These are phyloP conservation scores for Lithophane socia DNA, from an alignment of 2,888 invertebrate species.

Conservation along the genomic window DNA sequence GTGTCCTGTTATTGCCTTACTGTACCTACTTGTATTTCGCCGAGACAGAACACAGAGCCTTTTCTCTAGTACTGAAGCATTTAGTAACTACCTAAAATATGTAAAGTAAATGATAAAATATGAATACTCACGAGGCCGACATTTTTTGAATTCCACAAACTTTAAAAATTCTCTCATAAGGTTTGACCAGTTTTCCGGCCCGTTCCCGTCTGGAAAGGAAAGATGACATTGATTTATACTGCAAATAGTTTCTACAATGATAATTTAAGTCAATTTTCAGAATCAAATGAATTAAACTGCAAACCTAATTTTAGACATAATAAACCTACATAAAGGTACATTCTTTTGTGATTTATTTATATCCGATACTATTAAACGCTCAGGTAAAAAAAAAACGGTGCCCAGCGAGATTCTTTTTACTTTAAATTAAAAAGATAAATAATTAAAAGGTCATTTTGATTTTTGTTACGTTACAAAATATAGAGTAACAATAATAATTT, in stretches of 20 bases:
- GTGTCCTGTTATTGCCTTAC: not conserved
- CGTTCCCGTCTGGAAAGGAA: constrained; percentile 4
- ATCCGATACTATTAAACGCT: not conserved
- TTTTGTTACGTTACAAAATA: not conserved
- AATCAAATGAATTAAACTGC: not conserved
- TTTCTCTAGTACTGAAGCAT: not conserved
- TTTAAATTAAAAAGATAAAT: not conserved
- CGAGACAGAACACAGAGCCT: not conserved
- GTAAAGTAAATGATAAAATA: not conserved
- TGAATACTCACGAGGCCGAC: constrained; percentile 23
- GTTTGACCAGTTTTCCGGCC: constrained; percentile 11
- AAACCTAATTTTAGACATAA: not conserved
- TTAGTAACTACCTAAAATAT: not conserved
- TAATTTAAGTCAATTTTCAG: not conserved
- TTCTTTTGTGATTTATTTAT: not conserved
- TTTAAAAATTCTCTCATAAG: constrained; percentile 38
- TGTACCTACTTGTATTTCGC: not conserved
- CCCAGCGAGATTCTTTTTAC: constrained; percentile 7
- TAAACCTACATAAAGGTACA: not conserved
- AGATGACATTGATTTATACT: not conserved
- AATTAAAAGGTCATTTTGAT: not conserved
- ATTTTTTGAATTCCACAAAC: constrained; percentile 28
- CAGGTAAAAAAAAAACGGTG: constrained; percentile 4
- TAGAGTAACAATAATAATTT: not conserved
- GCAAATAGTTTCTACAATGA: not conserved